A percentile compares a stretch with the other conserved stretches of the same genome.
These are phyloP conservation scores for Ophion obscuratus DNA, from an alignment of 2,888 invertebrate genomes.

Conservation along the genomic window DNA sequence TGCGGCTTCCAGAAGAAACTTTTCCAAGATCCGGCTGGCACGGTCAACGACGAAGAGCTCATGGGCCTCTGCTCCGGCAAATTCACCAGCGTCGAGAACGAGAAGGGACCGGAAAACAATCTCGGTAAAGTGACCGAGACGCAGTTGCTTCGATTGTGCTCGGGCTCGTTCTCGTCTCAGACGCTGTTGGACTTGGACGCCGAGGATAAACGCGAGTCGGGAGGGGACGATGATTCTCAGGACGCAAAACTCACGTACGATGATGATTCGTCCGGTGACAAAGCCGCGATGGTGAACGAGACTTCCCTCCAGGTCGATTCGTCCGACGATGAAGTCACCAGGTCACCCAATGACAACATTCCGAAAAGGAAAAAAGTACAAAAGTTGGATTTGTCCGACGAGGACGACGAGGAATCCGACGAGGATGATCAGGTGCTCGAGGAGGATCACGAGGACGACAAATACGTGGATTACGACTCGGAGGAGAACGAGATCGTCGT, in stretches of 20 bases:
- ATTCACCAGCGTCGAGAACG: slow-evolving; percentile 71
- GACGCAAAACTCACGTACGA: slow-evolving; percentile 73
- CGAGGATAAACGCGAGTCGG: neutral
- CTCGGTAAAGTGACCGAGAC: slow-evolving; percentile 71
- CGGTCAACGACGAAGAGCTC: slow-evolving; percentile 84
- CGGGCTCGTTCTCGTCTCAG: slow-evolving; percentile 86
- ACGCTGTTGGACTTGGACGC: slow-evolving; percentile 55
- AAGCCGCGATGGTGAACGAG: slow-evolving; percentile 45
- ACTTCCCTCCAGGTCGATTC: slow-evolving; percentile 72
- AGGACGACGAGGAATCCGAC: slow-evolving; percentile 71
- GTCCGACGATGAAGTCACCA: slow-evolving; percentile 81
- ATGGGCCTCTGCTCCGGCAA: slow-evolving; percentile 85
- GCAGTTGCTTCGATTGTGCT: slow-evolving; percentile 84
- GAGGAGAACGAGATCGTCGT: slow-evolving; percentile 91
- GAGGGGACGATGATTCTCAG: slow-evolving; percentile 75
- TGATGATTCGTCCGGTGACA: slow-evolving; percentile 69
- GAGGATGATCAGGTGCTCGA: slow-evolving; percentile 36
- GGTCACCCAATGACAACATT: slow-evolving; percentile 64
- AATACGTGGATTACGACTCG: slow-evolving; percentile 91
- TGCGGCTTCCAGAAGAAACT: slow-evolving; percentile 82
- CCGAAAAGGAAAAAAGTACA: slow-evolving; percentile 69
- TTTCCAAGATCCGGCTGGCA: slow-evolving; percentile 79
- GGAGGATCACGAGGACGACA: slow-evolving; percentile 79
- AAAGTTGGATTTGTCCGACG: slow-evolving; percentile 78
- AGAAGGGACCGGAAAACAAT: slow-evolving; percentile 52